Percentiles rank a stretch among this genome's conserved stretches.
Evolutionary conservation across 2,888 invertebrate genomes (phyloP).

Genomic region (Abrostola triplasia): DNA sequence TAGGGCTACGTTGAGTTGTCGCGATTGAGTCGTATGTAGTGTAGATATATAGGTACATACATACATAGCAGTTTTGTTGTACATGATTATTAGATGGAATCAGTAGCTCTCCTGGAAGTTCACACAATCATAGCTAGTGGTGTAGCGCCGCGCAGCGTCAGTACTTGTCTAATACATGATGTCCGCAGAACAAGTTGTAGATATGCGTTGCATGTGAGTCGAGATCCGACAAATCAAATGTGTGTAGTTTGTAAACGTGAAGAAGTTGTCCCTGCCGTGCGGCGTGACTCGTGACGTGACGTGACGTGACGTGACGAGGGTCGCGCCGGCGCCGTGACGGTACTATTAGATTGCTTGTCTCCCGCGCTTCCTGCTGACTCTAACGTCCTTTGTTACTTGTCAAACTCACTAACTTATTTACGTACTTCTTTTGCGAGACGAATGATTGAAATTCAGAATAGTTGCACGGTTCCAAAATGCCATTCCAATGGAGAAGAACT

Average conservation of each 20-base stretch:
- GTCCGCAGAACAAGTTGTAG: neutral
- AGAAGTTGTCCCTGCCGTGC: constrained; percentile 15
- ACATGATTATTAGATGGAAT: too few species aligned
- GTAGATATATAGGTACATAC: too few species aligned
- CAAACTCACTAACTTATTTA: neutral
- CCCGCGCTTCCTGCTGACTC: constrained; percentile 17
- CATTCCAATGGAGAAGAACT: too few species aligned
- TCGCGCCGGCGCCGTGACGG: constrained; percentile 16
- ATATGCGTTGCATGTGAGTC: neutral
- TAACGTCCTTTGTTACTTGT: constrained; percentile 24
- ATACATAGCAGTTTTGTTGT: too few species aligned
- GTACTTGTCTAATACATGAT: too few species aligned
- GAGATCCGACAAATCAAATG: neutral
- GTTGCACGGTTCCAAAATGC: too few species aligned
- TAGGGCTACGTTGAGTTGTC: too few species aligned
- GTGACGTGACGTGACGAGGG: constrained; percentile 46
- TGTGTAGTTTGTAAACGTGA: neutral
- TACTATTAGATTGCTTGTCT: constrained; percentile 24
- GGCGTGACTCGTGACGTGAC: constrained; percentile 38
- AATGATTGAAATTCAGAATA: too few species aligned
- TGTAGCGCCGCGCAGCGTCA: too few species aligned
- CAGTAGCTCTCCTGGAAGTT: too few species aligned
- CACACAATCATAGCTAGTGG: too few species aligned
- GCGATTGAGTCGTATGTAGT: too few species aligned
- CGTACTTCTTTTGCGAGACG: neutral